Base-by-base conservation (phyloP, 2,888 invertebrate species). In the Parasteatoda lunata region DNA sequence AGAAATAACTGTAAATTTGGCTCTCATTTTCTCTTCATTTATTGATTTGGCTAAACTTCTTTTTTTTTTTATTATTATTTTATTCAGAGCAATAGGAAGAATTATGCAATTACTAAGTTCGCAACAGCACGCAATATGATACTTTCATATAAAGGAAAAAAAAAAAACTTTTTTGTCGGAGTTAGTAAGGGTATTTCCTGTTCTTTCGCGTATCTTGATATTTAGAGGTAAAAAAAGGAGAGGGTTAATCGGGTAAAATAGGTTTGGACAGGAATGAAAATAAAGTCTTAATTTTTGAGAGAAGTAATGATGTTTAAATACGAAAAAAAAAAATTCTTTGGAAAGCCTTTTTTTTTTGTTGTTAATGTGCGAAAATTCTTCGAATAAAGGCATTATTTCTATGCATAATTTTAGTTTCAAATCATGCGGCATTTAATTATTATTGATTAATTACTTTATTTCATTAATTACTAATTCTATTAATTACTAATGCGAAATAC, bases 61-160 rank as follows among this genome's bases (percentile, higher is more conserved):
- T 30, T 30, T 59, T 54, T 54, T 13, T n/a, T 59, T 59, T 13
- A 59, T 30, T 30, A 30, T 15, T 15, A 9, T 68, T 30, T 68
- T 68, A 68, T 68, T 30, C 5, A 78, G 52, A 51, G 52, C 77
- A 73, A 6, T 15, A 68, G 54, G 15, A 48, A 70, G 65, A 64
- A 82, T 82, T 82, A 76, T 64, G 69, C 82, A 82, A 82, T 76
- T 76, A 59, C 65, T 64, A 69, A 70, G 54, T 70, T 76, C 49
- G 6, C n/a, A 9, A 30, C 11, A 47, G 51, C 82, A 82, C 75
- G 82, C 70, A 45, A 76, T 76, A 59, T 9, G 5, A 76, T 70
- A 76, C 69, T 82, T 82, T 81, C 54, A 52, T 80, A 54, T 51
- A 59, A 45, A 15, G 47, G n/a, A 75, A 64, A 47, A 64, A 75